Evolutionary conservation across 2,113 vertebrate genomes (phyloP).

Genomic region (Scolopax mira): DNA sequence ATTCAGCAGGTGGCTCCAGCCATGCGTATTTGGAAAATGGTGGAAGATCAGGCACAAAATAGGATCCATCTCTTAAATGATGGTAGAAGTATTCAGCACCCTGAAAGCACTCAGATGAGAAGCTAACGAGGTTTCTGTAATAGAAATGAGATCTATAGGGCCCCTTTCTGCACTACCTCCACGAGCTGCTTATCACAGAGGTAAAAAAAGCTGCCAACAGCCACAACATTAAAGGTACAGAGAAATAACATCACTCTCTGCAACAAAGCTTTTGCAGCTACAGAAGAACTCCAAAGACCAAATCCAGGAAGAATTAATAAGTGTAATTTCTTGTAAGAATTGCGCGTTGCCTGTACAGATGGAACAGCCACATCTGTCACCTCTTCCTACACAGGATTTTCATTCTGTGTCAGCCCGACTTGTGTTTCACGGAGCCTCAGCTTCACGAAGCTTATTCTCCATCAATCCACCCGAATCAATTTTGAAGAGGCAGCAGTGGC

Average conservation of each 20-base stretch:
- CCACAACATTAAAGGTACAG: neutral
- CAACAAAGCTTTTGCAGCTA: neutral
- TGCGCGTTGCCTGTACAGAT: neutral
- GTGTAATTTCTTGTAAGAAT: neutral
- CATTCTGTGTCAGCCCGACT: neutral
- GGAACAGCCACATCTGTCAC: neutral
- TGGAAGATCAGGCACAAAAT: neutral
- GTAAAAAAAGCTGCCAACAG: neutral
- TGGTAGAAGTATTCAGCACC: neutral
- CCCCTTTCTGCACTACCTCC: neutral
- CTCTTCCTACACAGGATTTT: neutral
- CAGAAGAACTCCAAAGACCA: neutral
- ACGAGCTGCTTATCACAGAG: neutral
- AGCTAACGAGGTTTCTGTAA: neutral
- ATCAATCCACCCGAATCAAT: neutral
- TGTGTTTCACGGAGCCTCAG: fast-evolving
- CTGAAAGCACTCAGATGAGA: neutral
- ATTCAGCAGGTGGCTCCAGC: neutral
- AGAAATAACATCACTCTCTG: neutral
- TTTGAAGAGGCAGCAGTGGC: neutral
- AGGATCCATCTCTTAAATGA: neutral
- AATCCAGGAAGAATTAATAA: neutral
- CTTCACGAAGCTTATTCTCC: neutral
- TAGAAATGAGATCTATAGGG: neutral
- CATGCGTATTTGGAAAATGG: neutral